These are phyloP conservation scores for Ophion slaviceki DNA, from an alignment of 2,888 invertebrate genomes.

Conservation along the genomic window DNA sequence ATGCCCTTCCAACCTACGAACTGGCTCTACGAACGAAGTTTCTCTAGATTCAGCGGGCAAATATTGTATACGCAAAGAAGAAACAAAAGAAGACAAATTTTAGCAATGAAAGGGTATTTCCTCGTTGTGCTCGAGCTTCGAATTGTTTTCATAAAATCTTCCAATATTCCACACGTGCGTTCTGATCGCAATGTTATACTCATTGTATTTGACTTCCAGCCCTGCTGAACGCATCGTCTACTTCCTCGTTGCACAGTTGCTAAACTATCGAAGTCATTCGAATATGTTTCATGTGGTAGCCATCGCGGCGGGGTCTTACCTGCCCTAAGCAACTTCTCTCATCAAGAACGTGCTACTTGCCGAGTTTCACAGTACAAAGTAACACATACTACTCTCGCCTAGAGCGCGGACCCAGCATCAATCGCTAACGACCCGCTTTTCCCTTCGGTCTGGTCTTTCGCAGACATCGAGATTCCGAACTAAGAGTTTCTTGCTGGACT, in stretches of 20 bases:
- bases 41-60: too few species aligned
- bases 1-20: too few species aligned
- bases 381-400: background rate
- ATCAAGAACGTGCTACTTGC: conserved; percentile 21
- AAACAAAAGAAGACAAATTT: too few species aligned
- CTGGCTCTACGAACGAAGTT: too few species aligned
- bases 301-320: background rate
- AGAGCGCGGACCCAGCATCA: conserved; percentile 36
- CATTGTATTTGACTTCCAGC: too few species aligned
- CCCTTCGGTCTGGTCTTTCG: conserved; percentile 47
- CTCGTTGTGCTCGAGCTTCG: too few species aligned
- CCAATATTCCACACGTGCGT: too few species aligned
- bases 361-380: conserved; percentile 8
- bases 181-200: too few species aligned
- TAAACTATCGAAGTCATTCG: background rate
- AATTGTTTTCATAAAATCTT: too few species aligned
- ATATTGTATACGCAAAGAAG: too few species aligned
- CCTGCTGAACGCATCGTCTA: too few species aligned
- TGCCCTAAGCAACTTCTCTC: conserved; percentile 43
- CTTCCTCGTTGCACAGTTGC: background rate
- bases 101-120: too few species aligned
- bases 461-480: conserved; percentile 42
- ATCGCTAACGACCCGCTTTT: conserved; percentile 49
- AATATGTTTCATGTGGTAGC: background rate
- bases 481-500: conserved; percentile 47